Percentiles rank a stretch among this genome's conserved stretches.
phyloP scores from a whole-genome alignment of 2,797 vertebrate species.

The Pseudomugil gertrudae region DNA sequence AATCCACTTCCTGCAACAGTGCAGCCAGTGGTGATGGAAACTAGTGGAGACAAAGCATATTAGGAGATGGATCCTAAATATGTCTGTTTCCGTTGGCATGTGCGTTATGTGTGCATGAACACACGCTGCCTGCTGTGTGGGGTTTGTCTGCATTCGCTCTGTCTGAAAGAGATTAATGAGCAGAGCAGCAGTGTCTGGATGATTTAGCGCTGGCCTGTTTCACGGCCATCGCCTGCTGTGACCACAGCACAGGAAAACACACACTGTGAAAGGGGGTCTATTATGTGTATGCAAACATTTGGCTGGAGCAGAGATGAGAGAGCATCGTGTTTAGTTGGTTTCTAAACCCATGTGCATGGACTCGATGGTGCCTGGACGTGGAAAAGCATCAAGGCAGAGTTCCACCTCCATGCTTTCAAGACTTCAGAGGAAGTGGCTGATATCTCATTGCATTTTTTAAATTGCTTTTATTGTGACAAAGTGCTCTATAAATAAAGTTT shows the following conservation, averaged over 20 bases:
- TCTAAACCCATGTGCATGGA: not conserved
- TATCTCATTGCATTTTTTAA: too few species aligned
- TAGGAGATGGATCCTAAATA: not conserved
- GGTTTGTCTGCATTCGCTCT: constrained; percentile 9
- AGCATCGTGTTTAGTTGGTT: not conserved
- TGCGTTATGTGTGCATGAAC: constrained; percentile 3
- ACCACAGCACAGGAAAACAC: constrained; percentile 62
- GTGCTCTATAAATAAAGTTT: too few species aligned
- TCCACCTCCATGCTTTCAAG: not conserved
- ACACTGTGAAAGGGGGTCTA: constrained; percentile 19
- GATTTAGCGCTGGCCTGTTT: constrained; percentile 59
- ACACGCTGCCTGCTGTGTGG: not conserved
- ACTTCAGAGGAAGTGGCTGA: not conserved
- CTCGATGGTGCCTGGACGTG: not conserved
- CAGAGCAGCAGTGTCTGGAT: constrained; percentile 38
- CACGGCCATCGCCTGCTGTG: constrained; percentile 58
- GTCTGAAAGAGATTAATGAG: constrained; percentile 55
- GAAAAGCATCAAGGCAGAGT: not conserved
- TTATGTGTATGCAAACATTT: not conserved
- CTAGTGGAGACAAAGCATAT: not conserved
- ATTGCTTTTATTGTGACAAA: too few species aligned
- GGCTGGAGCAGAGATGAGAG: not conserved
- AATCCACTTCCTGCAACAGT: constrained; percentile 54
- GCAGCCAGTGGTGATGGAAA: not conserved
- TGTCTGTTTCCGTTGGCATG: not conserved